Evolutionary conservation across 2,113 vertebrate genomes (phyloP).

Genomic region (Megaceryle maxima): DNA sequence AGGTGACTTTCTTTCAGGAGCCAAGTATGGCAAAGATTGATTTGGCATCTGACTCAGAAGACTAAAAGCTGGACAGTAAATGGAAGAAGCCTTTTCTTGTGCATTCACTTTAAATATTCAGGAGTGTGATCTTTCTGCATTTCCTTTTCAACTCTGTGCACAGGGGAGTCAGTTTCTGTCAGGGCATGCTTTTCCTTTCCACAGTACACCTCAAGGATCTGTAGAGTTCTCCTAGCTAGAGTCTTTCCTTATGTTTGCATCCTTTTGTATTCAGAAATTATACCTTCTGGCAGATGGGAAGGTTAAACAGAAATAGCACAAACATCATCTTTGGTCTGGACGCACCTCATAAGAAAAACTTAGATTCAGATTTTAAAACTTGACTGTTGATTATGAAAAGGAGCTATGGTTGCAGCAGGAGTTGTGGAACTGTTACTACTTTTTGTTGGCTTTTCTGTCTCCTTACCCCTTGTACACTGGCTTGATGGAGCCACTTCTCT

Average conservation of each 20-base stretch:
- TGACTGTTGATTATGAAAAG: neutral
- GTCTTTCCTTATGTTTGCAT: neutral
- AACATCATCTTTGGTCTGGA: neutral
- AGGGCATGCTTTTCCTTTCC: neutral
- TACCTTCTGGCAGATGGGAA: neutral
- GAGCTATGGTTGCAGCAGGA: neutral
- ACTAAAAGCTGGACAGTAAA: neutral
- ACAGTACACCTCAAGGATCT: neutral
- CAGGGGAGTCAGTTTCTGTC: neutral
- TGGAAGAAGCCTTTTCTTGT: neutral
- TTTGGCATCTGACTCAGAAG: neutral
- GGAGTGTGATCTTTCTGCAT: neutral
- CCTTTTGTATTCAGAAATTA: neutral
- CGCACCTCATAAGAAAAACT: neutral
- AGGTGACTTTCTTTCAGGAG: neutral
- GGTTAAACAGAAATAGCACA: neutral
- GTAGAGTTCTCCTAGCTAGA: neutral
- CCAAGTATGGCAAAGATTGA: neutral
- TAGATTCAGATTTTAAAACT: neutral
- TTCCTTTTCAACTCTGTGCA: neutral
- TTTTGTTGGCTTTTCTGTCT: neutral
- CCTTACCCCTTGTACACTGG: neutral
- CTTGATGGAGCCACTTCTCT: neutral
- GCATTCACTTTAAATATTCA: neutral
- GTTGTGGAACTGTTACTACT: neutral